Base-by-base conservation (phyloP, 2,113 vertebrate species). In the Potamarius usumacintae region DNA sequence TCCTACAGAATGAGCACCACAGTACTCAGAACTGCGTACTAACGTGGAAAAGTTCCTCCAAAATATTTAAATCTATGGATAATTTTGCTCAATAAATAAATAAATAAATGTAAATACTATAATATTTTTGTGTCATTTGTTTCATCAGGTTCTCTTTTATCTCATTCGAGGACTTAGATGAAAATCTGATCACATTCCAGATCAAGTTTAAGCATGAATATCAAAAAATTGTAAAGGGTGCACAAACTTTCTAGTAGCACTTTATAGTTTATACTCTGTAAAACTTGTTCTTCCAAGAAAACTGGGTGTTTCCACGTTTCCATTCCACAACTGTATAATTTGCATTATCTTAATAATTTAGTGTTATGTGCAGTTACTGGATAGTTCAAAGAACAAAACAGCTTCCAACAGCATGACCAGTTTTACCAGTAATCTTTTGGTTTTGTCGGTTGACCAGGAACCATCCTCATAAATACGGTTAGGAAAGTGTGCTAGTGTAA, bases 351-450 rank as follows among this genome's bases (percentile, higher is more conserved):
- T 58, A 34, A 30, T 58, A 8, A 34, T 34, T 58, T 58, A 20
- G 57, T 57, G 25, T 62, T 48, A 57, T 3, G 12, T 62, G 18
- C 20, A 82, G 18, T 81, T 22, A 62, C 10, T 10, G 57, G 20
- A 34, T 30, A 30, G 78, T 22, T 82, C 7, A 11, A 42, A 76
- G 53, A 48, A 74, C 2, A 34, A 48, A 62, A 8, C 79, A 25
- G 79, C 25, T 48, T 25, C 62, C 57, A 82, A 57, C 79, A 62
- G 58, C 14, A 62, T 12, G n/a, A 82, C 57, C 79, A 82, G 79
- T 62, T 10, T 11, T 14, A 82, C 57, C 34, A 62, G 79, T 34
- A 22, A 62, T 18, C 20, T 42, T 5, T 58, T 34, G 25, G 9
- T 17, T 79, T 20, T 30, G 55, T 18, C 30, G 57, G 9, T 11